Percentiles rank a stretch among this genome's conserved stretches.
Conservation (phyloP, 2,113 vertebrate genomes). For the Anas platyrhynchos region DNA sequence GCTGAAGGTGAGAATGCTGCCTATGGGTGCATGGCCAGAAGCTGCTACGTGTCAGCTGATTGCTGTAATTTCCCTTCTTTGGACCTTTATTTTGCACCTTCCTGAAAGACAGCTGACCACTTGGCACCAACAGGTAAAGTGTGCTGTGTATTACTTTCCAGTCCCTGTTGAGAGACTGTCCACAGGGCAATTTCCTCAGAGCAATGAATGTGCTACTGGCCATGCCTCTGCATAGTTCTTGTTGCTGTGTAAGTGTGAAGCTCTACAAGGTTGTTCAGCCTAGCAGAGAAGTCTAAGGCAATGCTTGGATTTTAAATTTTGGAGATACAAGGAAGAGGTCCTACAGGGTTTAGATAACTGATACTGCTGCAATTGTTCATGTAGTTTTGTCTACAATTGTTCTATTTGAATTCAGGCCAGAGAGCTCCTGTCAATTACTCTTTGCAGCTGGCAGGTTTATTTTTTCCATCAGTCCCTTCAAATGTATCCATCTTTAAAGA, state of each 20-base stretch:
- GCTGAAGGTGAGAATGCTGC: neutral
- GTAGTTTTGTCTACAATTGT: neutral
- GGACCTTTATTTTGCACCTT: neutral
- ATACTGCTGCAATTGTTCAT: accelerated
- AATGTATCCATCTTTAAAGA: neutral
- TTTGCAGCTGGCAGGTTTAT: neutral
- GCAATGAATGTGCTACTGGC: neutral
- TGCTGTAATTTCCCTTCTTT: neutral
- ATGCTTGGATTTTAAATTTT: neutral
- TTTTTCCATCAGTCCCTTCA: neutral
- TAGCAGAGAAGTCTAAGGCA: neutral
- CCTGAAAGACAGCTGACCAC: neutral
- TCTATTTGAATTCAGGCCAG: neutral
- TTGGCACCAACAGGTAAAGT: neutral
- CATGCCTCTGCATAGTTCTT: neutral
- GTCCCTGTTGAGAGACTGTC: neutral
- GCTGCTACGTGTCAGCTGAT: neutral
- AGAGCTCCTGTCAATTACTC: neutral
- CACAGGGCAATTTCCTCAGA: neutral
- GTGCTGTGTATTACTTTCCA: neutral
- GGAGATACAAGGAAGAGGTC: neutral
- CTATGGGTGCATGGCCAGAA: neutral
- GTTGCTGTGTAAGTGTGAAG: neutral
- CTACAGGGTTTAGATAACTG: neutral
- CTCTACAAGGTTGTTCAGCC: neutral